These are phyloP conservation scores for Andinoacara biseriatus DNA, from an alignment of 2,113 vertebrate genomes.

Conservation along the genomic window DNA sequence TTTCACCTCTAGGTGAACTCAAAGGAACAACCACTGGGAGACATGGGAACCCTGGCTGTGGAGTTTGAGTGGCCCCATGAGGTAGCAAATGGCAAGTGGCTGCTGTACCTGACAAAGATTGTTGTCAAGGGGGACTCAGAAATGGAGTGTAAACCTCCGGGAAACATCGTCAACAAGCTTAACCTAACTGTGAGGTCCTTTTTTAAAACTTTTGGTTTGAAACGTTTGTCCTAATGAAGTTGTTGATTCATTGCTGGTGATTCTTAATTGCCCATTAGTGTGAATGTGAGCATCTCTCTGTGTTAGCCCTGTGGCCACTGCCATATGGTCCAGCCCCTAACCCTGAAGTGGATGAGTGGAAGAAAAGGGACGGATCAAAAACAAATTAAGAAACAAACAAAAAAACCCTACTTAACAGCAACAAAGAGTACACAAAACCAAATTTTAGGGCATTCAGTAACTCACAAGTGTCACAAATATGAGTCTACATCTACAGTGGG, in stretches of 20 bases:
- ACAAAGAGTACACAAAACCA: too few relatives aligned
- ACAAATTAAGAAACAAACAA: neutral
- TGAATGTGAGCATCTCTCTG: too few relatives aligned
- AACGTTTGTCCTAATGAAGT: neutral
- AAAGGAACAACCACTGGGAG: slow-evolving; percentile 78
- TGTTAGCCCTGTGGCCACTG: too few relatives aligned
- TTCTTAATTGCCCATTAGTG: too few relatives aligned
- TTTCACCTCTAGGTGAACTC: slow-evolving; percentile 81
- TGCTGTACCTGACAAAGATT: slow-evolving; percentile 92
- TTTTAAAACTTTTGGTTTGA: neutral
- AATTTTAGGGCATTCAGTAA: neutral
- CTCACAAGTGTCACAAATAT: neutral
- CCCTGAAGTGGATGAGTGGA: too few relatives aligned
- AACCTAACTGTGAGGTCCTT: slow-evolving; percentile 87
- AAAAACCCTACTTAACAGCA: too few relatives aligned
- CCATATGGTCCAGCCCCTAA: too few relatives aligned
- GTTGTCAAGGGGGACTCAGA: slow-evolving; percentile 73
- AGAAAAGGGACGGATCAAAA: too few relatives aligned
- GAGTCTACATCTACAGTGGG: neutral
- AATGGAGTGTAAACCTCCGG: slow-evolving; percentile 82
- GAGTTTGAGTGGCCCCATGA: slow-evolving; percentile 93
- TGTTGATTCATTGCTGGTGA: too few relatives aligned
- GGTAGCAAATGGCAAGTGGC: slow-evolving; percentile 92
- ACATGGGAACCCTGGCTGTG: slow-evolving; percentile 85
- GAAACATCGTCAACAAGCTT: slow-evolving; percentile 84